These are phyloP conservation scores for Metopia argyrocephala DNA, from an alignment of 2,888 invertebrate genomes.

Conservation along the genomic window DNA sequence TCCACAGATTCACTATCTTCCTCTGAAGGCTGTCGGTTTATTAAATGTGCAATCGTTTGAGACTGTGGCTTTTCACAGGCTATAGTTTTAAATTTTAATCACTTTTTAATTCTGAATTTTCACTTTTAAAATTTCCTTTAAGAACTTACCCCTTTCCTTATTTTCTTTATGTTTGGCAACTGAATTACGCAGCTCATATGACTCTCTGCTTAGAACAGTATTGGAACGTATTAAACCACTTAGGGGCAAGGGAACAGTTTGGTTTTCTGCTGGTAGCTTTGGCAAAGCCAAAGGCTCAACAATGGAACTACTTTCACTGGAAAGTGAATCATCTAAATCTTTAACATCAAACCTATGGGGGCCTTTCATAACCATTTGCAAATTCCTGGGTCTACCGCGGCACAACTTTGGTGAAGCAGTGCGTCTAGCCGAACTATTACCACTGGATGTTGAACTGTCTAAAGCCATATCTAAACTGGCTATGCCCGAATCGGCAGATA, in stretches of 20 bases:
- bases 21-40: constrained; percentile 68
- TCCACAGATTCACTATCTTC: constrained; percentile 80
- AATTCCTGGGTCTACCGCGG: constrained; percentile 82
- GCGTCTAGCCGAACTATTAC: constrained; percentile 64
- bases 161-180: constrained; percentile 48
- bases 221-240: constrained; percentile 77
- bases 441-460: constrained; percentile 67
- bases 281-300: constrained; percentile 77
- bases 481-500: constrained; percentile 78
- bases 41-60: constrained; percentile 18
- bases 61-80: constrained; percentile 29
- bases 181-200: constrained; percentile 69
- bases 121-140: neutral
- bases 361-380: constrained; percentile 86
- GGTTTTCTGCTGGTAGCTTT: constrained; percentile 75
- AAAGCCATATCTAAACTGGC: constrained; percentile 76
- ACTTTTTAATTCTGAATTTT: neutral
- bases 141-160: neutral
- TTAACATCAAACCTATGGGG: constrained; percentile 87
- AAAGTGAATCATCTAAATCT: constrained; percentile 80
- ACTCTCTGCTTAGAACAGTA: constrained; percentile 75
- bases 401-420: constrained; percentile 74
- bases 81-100: neutral
- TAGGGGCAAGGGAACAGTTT: constrained; percentile 75
- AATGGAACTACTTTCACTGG: constrained; percentile 76